Evolutionary conservation across 30 jellyfish, hydroid and myxozoan species (phyloP).

Genomic region (Calvadosia cruxmelitensis): DNA sequence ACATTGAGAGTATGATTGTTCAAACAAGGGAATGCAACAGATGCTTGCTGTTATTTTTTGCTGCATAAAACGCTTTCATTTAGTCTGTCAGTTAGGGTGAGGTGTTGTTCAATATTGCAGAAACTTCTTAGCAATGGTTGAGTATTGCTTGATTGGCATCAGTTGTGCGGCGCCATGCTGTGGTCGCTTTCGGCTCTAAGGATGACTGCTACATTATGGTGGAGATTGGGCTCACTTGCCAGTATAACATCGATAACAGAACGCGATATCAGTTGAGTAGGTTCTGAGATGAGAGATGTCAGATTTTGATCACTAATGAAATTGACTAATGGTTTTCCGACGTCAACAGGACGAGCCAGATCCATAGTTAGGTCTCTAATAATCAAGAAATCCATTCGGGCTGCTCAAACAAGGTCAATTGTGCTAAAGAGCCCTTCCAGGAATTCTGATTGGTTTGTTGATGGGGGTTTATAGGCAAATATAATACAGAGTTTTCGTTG

Average conservation of each 20-base stretch:
- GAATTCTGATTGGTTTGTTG: neutral
- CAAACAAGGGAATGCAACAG: too few species aligned
- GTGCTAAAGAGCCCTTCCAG: neutral
- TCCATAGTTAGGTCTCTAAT: neutral
- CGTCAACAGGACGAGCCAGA: neutral
- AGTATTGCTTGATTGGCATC: too few species aligned
- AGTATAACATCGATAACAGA: neutral
- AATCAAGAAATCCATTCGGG: neutral
- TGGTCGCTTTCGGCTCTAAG: neutral
- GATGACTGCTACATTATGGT: neutral
- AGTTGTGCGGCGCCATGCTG: too few species aligned
- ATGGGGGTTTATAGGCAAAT: neutral
- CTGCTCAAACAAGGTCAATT: neutral
- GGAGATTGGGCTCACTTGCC: neutral
- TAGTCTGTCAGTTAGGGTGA: too few species aligned
- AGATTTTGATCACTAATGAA: neutral
- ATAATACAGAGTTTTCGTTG: neutral
- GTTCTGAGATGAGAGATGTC: neutral
- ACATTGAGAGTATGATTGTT: too few species aligned
- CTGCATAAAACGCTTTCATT: too few species aligned
- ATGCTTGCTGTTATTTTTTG: too few species aligned
- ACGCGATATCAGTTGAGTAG: neutral
- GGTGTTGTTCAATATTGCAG: too few species aligned
- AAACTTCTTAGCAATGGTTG: too few species aligned
- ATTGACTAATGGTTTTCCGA: neutral